These are phyloP conservation scores for Indri indri DNA, from an alignment of 2,113 vertebrate genomes.

Conservation along the genomic window DNA sequence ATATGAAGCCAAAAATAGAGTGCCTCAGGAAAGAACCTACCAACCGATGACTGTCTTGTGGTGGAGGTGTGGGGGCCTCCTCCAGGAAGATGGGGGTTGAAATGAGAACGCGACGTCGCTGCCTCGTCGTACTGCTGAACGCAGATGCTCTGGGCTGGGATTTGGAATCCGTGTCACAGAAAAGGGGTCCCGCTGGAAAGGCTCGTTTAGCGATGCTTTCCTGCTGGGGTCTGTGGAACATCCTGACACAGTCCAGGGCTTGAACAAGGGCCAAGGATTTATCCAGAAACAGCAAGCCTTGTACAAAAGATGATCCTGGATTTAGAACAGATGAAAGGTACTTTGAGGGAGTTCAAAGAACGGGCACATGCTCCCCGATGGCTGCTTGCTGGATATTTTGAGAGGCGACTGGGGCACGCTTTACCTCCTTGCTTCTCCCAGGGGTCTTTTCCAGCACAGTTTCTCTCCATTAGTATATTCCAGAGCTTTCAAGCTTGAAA, in stretches of 20 bases:
- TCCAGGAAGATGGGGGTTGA: constrained; percentile 35
- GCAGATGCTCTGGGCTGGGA: constrained; percentile 25
- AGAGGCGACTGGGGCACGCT: constrained; percentile 68
- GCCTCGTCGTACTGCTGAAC: background rate
- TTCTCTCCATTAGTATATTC: constrained; percentile 69
- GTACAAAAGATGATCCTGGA: constrained; percentile 71
- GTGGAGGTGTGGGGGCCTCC: constrained; percentile 13
- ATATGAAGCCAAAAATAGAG: constrained; percentile 71
- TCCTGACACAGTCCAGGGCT: constrained; percentile 71
- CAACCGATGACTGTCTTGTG: background rate
- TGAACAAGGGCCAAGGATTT: constrained; percentile 76
- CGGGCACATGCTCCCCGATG: constrained; percentile 64
- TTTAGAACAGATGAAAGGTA: constrained; percentile 77
- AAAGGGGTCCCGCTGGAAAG: constrained; percentile 58
- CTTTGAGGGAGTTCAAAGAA: constrained; percentile 79
- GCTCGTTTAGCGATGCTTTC: constrained; percentile 53
- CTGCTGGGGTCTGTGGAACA: constrained; percentile 71
- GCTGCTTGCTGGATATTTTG: constrained; percentile 76
- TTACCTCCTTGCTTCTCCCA: constrained; percentile 66
- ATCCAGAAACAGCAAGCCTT: constrained; percentile 76
- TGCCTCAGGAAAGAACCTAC: constrained; percentile 55
- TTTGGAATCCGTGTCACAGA: constrained; percentile 61
- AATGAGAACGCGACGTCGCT: background rate
- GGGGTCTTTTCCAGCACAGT: constrained; percentile 64
- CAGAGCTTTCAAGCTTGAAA: constrained; percentile 53